Evolutionary conservation across 2,888 invertebrate genomes (phyloP).

Genomic region (Leucophenga montana): DNA sequence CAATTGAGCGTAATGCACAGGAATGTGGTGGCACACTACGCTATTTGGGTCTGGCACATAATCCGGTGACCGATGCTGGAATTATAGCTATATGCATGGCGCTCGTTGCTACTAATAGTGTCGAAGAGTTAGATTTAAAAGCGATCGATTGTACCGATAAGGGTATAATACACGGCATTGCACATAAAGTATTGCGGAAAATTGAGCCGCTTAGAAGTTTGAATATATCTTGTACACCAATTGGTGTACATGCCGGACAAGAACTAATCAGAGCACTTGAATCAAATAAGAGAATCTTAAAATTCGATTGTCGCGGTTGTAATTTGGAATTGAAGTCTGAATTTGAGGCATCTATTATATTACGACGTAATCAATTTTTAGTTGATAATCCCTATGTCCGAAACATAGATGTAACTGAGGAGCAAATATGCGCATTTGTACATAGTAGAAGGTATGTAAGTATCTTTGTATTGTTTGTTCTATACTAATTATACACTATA

Average conservation of each 20-base stretch:
- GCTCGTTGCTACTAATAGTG: slow-evolving; percentile 48
- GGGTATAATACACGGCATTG: slow-evolving; percentile 40
- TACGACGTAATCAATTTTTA: slow-evolving; percentile 60
- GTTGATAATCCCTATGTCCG: slow-evolving; percentile 50
- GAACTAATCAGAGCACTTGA: slow-evolving; percentile 51
- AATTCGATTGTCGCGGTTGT: slow-evolving; percentile 59
- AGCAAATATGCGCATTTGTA: slow-evolving; percentile 49
- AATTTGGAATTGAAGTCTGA: slow-evolving; percentile 55
- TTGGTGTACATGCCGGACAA: slow-evolving; percentile 35
- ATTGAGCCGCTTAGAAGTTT: slow-evolving; percentile 51
- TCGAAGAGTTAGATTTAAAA: slow-evolving; percentile 53
- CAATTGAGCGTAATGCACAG: slow-evolving; percentile 11
- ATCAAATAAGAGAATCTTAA: slow-evolving; percentile 49
- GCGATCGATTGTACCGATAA: slow-evolving; percentile 39
- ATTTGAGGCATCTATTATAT: slow-evolving; percentile 55
- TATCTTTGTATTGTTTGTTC: not conserved
- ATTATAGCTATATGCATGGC: slow-evolving; percentile 41
- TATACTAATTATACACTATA: not conserved
- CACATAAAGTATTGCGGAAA: slow-evolving; percentile 45
- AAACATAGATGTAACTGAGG: slow-evolving; percentile 46
- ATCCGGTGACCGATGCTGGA: slow-evolving; percentile 49
- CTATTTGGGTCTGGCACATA: slow-evolving; percentile 61
- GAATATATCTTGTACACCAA: slow-evolving; percentile 50
- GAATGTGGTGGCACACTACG: slow-evolving; percentile 40
- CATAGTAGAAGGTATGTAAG: slow-evolving; percentile 44